phyloP scores from a whole-genome alignment of 2,888 invertebrate genomes.

The Platycheirus rosarum region DNA sequence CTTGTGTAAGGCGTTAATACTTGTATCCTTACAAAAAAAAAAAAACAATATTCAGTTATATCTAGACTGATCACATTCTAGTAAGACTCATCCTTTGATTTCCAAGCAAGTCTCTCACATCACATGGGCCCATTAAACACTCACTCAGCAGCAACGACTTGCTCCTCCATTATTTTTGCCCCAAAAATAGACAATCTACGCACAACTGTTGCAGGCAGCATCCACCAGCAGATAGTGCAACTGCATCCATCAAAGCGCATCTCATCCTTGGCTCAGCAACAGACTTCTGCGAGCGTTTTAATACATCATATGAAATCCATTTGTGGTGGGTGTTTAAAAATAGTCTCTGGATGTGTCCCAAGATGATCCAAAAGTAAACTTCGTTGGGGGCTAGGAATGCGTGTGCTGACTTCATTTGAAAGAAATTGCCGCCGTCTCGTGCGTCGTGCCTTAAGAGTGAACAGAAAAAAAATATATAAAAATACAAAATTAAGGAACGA shows the following conservation, averaged over 20 bases:
- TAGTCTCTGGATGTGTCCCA: slow-evolving; percentile 63
- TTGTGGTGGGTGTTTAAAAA: slow-evolving; percentile 70
- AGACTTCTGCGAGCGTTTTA: slow-evolving; percentile 2
- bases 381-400: slow-evolving; percentile 74
- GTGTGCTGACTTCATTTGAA: slow-evolving; percentile 65
- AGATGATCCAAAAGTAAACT: slow-evolving; percentile 72
- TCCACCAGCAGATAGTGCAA: slow-evolving; percentile 10
- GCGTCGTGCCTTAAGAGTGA: slow-evolving; percentile 45
- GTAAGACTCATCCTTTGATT: slow-evolving; percentile 3
- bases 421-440: slow-evolving; percentile 69
- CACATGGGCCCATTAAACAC: slow-evolving; percentile 17
- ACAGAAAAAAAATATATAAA: slow-evolving; percentile 28
- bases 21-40: background rate
- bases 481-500: slow-evolving; percentile 64
- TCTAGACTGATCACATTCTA: slow-evolving; percentile 11
- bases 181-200: slow-evolving; percentile 69
- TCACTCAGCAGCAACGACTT: slow-evolving; percentile 57
- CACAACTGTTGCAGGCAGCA: slow-evolving; percentile 70
- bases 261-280: background rate
- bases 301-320: slow-evolving; percentile 57
- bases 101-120: slow-evolving; percentile 11
- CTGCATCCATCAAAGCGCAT: slow-evolving; percentile 42
- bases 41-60: slow-evolving; percentile 7
- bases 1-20: background rate
- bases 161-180: slow-evolving; percentile 35